Evolutionary conservation across 2,113 vertebrate species (phyloP), one percentile per base, ranked within the genome.

Genomic region (Mustela lutreola): DNA sequence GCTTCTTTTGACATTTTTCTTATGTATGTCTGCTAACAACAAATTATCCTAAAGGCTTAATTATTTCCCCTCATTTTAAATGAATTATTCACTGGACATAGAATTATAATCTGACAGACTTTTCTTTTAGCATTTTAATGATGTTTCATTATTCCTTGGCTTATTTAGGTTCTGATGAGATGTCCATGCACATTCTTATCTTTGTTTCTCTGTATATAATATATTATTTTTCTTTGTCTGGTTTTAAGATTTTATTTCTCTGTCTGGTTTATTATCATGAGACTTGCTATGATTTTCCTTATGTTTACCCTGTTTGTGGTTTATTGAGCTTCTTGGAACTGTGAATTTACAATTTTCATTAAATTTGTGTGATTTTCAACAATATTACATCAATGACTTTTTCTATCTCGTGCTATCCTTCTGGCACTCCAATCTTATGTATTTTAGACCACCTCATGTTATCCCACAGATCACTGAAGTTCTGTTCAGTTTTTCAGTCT

Each of bases 231-330:
- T 79, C 53, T 71, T 82, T 45, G 15, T 50, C 26, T 85, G 28
- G 62, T 71, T 97, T 80, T 62, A 63, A 92, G 83, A 45, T 58
- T 92, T 71, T 96, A 10, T 81, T 24, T 95, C 16, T 28, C 56
- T 96, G 42, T 97, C 86, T 86, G 65, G n/a, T 89, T 76, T 63
- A 87, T 91, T 82, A 76, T 76, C 50, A 78, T 48, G 28, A 88
- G 28, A 5, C 36, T 90, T 58, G 58, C 28, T 92, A n/a, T 92
- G 83, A 65, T 95, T 93, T 92, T 85, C 33, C 84, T 85, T 93
- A 28, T 71, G 5, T 87, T 95, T 90, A 63, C 11, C n/a, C 22
- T 87, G n/a, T 4, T 76, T 89, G 5, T 92, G 82, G 11, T 58
- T 92, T 95, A 26, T 75, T 75, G 65, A 53, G n/a, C 11, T 89